phyloP scores from a whole-genome alignment of 2,113 vertebrate genomes.

The Prietella phreatophila region DNA sequence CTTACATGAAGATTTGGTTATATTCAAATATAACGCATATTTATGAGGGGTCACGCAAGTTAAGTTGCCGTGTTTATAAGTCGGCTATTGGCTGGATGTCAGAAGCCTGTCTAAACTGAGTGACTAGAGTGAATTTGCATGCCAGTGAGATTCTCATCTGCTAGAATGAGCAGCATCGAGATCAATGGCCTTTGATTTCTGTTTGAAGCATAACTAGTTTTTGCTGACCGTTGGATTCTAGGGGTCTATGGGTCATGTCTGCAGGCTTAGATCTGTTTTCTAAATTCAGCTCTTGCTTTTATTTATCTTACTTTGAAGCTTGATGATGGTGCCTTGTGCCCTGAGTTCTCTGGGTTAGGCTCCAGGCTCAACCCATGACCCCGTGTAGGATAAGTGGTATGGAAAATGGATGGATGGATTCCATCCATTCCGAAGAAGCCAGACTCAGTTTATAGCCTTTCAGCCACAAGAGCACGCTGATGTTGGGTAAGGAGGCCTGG shows the following conservation, averaged over 20 bases:
- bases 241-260: not conserved
- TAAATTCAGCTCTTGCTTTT: not conserved
- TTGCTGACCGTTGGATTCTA: constrained; percentile 9
- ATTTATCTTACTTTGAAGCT: not conserved
- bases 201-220: not conserved
- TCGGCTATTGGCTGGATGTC: not conserved
- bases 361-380: too few species aligned
- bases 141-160: not conserved
- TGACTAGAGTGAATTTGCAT: not conserved
- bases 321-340: not conserved
- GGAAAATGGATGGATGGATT: too few species aligned
- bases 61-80: not conserved
- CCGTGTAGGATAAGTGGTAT: too few species aligned
- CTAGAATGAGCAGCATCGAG: too few species aligned
- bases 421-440: not conserved
- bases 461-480: not conserved
- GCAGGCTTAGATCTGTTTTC: not conserved
- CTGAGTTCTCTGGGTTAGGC: too few species aligned
- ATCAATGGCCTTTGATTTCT: not conserved
- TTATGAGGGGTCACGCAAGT: not conserved
- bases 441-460: not conserved
- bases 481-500: not conserved
- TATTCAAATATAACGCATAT: not conserved
- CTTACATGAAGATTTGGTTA: not conserved
- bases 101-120: not conserved